Percentiles rank a stretch among this genome's conserved stretches.
Conservation (phyloP, 2,113 vertebrate species). For the Poeciliopsis turrubarensis region DNA sequence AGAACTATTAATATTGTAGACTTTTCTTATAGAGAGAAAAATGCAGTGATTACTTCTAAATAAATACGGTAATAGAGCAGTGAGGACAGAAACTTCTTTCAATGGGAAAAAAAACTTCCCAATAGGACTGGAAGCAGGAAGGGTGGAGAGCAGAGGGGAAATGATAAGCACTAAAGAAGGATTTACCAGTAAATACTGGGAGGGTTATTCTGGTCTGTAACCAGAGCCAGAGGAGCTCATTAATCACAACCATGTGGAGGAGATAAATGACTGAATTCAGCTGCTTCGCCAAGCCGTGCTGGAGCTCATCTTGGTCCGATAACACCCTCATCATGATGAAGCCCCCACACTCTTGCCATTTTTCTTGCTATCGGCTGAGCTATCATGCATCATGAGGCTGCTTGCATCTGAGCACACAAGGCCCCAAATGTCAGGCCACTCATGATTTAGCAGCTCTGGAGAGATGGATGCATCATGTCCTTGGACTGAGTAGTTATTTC, state of each 20-base stretch:
- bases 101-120: neutral
- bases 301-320: neutral
- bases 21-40: neutral
- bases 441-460: constrained; percentile 32
- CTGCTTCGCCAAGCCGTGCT: constrained; percentile 14
- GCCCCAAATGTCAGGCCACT: constrained; percentile 50
- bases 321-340: constrained; percentile 27
- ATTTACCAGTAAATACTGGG: neutral
- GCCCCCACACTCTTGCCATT: constrained; percentile 19
- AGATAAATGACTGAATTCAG: constrained; percentile 11
- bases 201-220: neutral
- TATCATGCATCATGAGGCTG: constrained; percentile 47
- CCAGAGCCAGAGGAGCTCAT: constrained; percentile 10
- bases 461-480: constrained; percentile 63
- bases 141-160: neutral
- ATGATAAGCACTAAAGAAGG: neutral
- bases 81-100: constrained; percentile 1
- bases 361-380: constrained; percentile 45
- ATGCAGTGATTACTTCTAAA: neutral
- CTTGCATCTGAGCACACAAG: constrained; percentile 20
- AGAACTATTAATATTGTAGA: neutral
- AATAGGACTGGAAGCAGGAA: neutral
- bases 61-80: neutral
- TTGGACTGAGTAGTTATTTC: constrained; percentile 55
- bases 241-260: constrained; percentile 11